A percentile compares a stretch with the other conserved stretches of the same genome.
phyloP scores from a whole-genome alignment of 2,888 invertebrate species.

The Fragum whitleyi region DNA sequence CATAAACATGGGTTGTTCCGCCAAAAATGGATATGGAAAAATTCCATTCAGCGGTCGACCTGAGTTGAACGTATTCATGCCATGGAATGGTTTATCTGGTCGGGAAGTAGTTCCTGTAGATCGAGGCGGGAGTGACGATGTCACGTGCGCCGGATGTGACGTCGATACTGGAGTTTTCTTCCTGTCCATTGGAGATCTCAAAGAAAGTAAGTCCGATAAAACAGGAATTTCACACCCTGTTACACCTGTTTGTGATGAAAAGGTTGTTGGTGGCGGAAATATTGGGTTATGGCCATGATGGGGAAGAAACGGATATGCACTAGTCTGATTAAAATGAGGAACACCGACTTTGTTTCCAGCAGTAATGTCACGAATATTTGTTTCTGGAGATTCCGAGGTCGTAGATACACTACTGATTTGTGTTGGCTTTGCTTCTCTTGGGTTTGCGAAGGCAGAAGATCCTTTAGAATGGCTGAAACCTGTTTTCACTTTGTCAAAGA shows the following conservation, averaged over 20 bases:
- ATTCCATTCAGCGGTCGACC: constrained; percentile 66
- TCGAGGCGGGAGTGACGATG: neutral
- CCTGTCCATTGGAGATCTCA: constrained; percentile 31
- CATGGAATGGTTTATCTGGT: constrained; percentile 27
- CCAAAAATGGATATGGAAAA: constrained; percentile 76
- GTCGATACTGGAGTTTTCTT: constrained; percentile 38
- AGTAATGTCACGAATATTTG: neutral
- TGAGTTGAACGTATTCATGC: constrained; percentile 39
- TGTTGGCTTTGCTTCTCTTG: constrained; percentile 51
- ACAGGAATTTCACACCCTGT: constrained; percentile 63
- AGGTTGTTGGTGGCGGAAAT: constrained; percentile 27
- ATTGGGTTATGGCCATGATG: neutral
- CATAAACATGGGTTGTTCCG: constrained; percentile 76
- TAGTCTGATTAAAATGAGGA: neutral
- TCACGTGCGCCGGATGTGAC: constrained; percentile 10
- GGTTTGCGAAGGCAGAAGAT: constrained; percentile 77
- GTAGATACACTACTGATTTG: constrained; percentile 34
- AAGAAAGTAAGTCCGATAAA: constrained; percentile 65
- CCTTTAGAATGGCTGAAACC: constrained; percentile 74
- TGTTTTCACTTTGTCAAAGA: constrained; percentile 67
- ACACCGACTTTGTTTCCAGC: neutral
- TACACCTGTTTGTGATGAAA: neutral
- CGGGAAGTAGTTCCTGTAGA: neutral
- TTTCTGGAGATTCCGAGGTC: neutral
- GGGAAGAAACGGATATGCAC: constrained; percentile 24